Percentiles rank a stretch among this genome's conserved stretches.
Conservation (phyloP, 2,797 vertebrate genomes). For the Tenualosa thibaudeaui region DNA sequence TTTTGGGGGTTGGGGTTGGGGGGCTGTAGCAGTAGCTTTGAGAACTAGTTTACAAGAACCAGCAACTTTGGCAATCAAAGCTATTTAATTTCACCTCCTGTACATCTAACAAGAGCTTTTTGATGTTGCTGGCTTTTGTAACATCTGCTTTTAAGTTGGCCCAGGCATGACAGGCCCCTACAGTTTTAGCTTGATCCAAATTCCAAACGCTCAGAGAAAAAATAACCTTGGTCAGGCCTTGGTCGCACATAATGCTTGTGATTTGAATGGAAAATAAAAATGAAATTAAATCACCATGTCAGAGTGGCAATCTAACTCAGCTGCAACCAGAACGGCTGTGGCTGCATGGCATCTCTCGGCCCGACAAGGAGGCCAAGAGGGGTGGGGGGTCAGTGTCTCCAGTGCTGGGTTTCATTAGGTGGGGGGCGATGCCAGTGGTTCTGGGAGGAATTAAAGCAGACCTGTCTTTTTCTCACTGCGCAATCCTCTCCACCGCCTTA, state of each 20-base stretch:
- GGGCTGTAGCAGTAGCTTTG: slow-evolving; percentile 64
- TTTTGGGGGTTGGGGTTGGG: slow-evolving; percentile 48
- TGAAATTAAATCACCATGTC: slow-evolving; percentile 56
- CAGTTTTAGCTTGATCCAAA: slow-evolving; percentile 51
- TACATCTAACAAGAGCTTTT: slow-evolving; percentile 67
- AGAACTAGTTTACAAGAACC: slow-evolving; percentile 67
- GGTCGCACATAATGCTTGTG: slow-evolving; percentile 44
- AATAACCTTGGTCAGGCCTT: slow-evolving; percentile 48
- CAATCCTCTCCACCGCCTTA: slow-evolving; percentile 23
- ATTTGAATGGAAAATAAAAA: slow-evolving; percentile 52
- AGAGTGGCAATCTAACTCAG: slow-evolving; percentile 55
- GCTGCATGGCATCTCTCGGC: slow-evolving; percentile 52
- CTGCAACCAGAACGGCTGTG: slow-evolving; percentile 42
- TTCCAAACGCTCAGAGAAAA: slow-evolving; percentile 26
- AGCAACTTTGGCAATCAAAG: slow-evolving; percentile 69
- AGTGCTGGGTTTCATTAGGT: slow-evolving; percentile 53
- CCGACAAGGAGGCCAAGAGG: slow-evolving; percentile 19
- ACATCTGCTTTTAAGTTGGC: slow-evolving; percentile 73
- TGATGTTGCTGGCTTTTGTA: slow-evolving; percentile 70
- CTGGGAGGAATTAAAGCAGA: slow-evolving; percentile 49
- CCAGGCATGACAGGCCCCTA: slow-evolving; percentile 5
- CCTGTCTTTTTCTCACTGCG: slow-evolving; percentile 34
- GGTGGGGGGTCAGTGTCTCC: slow-evolving; percentile 44
- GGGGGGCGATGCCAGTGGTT: slow-evolving; percentile 41
- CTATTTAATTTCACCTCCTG: slow-evolving; percentile 74